Conservation (phyloP, 1,140 invertebrate species). For the Habropoda laboriosa region DNA sequence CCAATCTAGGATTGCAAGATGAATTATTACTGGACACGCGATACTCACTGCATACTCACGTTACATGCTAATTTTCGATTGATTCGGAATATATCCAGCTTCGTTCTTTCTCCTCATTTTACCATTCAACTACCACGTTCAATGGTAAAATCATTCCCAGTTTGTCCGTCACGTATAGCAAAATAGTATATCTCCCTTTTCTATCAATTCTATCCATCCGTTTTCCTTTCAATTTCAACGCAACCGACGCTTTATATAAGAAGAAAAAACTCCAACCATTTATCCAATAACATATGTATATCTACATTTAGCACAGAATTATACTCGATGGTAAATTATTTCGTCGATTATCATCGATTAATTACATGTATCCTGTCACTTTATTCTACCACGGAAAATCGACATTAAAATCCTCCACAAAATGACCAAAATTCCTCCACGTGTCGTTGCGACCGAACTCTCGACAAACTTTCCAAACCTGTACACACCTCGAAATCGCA, state of each 20-base stretch:
- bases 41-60: background rate
- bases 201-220: too few species aligned
- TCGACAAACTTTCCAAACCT: background rate
- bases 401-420: background rate
- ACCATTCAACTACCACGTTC: background rate
- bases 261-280: background rate
- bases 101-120: background rate
- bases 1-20: conserved; percentile 19
- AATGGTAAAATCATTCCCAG: too few species aligned
- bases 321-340: background rate
- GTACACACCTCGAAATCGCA: too few species aligned
- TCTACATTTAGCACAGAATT: background rate
- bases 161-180: too few species aligned
- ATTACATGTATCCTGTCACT: background rate
- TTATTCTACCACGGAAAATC: background rate
- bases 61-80: conserved; percentile 22
- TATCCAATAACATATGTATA: background rate
- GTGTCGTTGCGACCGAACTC: background rate
- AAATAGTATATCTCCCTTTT: too few species aligned
- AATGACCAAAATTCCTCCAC: background rate
- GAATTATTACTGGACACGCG: conserved; percentile 27
- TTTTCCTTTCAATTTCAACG: background rate
- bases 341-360: background rate
- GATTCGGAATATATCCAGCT: background rate
- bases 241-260: background rate